Evolutionary conservation across 1,140 invertebrate species (phyloP).

Genomic region (Lethrus apterus): DNA sequence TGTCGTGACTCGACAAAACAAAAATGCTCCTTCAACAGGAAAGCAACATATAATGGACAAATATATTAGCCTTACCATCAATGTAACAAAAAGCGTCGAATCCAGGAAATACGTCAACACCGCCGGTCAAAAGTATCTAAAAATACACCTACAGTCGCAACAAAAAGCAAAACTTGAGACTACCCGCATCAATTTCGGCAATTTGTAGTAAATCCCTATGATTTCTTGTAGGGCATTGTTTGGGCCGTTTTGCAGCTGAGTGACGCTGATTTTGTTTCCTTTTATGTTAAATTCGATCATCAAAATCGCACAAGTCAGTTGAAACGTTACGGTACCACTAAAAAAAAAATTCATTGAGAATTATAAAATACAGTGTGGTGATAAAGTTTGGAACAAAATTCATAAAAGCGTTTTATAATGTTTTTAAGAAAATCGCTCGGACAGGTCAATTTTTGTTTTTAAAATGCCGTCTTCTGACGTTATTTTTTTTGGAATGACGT

Average conservation of each 20-base stretch:
- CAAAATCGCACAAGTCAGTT: slow-evolving; percentile 59
- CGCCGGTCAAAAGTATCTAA: slow-evolving; percentile 61
- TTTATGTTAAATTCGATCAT: slow-evolving; percentile 61
- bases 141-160: slow-evolving; percentile 24
- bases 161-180: slow-evolving; percentile 15
- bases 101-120: slow-evolving; percentile 86
- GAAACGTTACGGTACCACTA: slow-evolving; percentile 50
- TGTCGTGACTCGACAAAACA: background rate
- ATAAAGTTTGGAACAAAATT: no score
- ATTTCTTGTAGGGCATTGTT: slow-evolving; percentile 47
- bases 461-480: no score
- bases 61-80: slow-evolving; percentile 43
- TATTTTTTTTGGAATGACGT: no score
- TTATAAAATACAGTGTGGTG: no score
- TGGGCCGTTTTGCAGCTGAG: slow-evolving; percentile 50
- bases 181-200: slow-evolving; percentile 48
- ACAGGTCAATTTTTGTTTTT: no score
- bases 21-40: no score
- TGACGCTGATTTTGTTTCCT: slow-evolving; percentile 49
- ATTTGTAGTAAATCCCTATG: slow-evolving; percentile 49
- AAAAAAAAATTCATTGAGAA: slow-evolving; percentile 19
- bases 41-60: background rate
- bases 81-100: slow-evolving; percentile 78
- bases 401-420: no score
- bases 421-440: no score